A percentile compares a stretch with the other conserved stretches of the same genome.
Evolutionary conservation across 2,797 vertebrate genomes (phyloP).

Genomic region (Balearica regulorum): DNA sequence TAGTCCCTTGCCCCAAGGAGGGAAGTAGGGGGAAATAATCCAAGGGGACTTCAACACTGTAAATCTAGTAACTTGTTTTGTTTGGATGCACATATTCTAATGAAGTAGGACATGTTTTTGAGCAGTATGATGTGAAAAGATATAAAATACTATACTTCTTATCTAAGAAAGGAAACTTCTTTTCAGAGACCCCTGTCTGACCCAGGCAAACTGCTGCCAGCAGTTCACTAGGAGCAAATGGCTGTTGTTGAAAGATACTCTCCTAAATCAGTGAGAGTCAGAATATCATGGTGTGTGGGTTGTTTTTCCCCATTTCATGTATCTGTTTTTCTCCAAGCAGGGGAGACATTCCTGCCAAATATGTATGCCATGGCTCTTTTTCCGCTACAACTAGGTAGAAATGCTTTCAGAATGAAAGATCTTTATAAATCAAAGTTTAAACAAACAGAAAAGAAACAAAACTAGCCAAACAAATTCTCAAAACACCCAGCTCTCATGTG

Average conservation of each 20-base stretch:
- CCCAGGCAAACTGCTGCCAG: background rate
- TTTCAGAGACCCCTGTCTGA: background rate
- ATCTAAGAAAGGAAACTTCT: background rate
- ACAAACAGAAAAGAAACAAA: slow-evolving; percentile 15
- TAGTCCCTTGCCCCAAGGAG: background rate
- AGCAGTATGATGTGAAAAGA: background rate
- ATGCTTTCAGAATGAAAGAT: background rate
- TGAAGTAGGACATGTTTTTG: background rate
- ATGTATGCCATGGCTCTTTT: background rate
- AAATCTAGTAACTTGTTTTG: background rate
- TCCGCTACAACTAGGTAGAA: background rate
- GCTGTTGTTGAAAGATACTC: background rate
- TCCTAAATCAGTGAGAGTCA: background rate
- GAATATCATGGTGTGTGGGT: background rate
- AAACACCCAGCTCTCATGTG: background rate
- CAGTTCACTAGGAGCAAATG: background rate
- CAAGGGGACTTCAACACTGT: background rate
- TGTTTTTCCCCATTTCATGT: background rate
- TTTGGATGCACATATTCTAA: background rate
- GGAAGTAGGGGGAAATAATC: background rate
- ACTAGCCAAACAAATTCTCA: slow-evolving; percentile 6
- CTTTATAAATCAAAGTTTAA: slow-evolving; percentile 8
- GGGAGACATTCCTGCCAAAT: background rate
- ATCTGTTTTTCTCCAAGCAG: slow-evolving; percentile 1
- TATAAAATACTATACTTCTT: background rate